phyloP scores from a whole-genome alignment of 2,888 invertebrate genomes.

The Onchidella celtica region DNA sequence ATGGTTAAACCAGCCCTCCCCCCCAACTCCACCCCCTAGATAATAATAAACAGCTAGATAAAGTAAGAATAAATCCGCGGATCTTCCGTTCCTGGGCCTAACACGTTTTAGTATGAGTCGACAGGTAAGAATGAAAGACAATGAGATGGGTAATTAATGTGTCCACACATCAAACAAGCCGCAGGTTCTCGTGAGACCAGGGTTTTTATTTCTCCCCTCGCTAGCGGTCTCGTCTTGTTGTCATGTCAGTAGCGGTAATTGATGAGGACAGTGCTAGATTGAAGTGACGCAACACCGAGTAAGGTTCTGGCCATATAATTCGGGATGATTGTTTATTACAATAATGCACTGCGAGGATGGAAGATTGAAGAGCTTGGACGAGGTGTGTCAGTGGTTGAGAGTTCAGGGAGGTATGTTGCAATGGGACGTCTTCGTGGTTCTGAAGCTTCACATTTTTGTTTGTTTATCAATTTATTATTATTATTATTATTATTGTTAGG shows the following conservation, averaged over 20 bases:
- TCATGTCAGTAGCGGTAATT: neutral
- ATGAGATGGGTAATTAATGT: conserved; percentile 4
- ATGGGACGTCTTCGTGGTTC: too few species aligned
- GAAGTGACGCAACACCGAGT: neutral
- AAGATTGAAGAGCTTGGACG: neutral
- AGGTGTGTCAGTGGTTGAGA: too few species aligned
- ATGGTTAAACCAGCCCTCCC: too few species aligned
- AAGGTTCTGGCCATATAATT: neutral
- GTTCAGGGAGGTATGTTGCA: too few species aligned
- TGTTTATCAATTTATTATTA: too few species aligned
- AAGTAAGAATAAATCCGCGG: too few species aligned
- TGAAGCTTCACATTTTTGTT: too few species aligned
- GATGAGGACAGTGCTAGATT: neutral
- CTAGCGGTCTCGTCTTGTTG: neutral
- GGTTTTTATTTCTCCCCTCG: neutral
- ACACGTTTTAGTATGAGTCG: neutral
- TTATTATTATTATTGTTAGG: too few species aligned
- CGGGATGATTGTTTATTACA: neutral
- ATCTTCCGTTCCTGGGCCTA: too few species aligned
- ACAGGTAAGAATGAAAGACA: conserved; percentile 3
- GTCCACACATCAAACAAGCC: neutral
- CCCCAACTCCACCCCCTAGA: too few species aligned
- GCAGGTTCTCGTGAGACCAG: neutral
- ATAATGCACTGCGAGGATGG: neutral
- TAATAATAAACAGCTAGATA: too few species aligned